These are phyloP conservation scores for Axea sp. DNA, from an alignment of 2,888 invertebrate species.

Conservation along the genomic window DNA sequence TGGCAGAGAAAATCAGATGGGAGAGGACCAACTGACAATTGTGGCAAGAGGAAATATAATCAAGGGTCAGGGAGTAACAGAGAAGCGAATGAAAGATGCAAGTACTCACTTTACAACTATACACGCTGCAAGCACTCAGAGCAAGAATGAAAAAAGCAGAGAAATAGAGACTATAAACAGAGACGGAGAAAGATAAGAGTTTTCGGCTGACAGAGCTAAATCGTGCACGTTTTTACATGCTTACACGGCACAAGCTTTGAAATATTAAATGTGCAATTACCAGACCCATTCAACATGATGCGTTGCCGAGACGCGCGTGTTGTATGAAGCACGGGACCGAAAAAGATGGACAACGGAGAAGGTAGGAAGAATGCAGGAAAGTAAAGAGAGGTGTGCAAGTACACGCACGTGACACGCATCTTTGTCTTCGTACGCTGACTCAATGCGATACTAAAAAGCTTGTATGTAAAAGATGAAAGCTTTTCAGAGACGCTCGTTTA, in stretches of 20 bases:
- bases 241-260: constrained; percentile 76
- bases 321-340: constrained; percentile 47
- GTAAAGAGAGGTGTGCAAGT: constrained; percentile 56
- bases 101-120: constrained; percentile 72
- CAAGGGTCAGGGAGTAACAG: constrained; percentile 37
- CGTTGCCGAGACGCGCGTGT: constrained; percentile 69
- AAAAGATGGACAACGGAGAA: constrained; percentile 47
- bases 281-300: constrained; percentile 77
- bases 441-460: constrained; percentile 77
- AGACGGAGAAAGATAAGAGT: constrained; percentile 64
- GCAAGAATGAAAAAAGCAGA: constrained; percentile 65
- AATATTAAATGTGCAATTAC: constrained; percentile 79
- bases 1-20: constrained; percentile 13
- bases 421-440: constrained; percentile 68
- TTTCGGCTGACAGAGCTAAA: constrained; percentile 68
- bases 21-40: constrained; percentile 42
- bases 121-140: constrained; percentile 65
- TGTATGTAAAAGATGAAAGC: constrained; percentile 77
- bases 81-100: constrained; percentile 63
- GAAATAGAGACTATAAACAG: constrained; percentile 63
- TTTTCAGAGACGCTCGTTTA: constrained; percentile 71
- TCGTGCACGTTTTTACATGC: constrained; percentile 74
- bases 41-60: constrained; percentile 51
- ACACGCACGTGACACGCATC: constrained; percentile 68
- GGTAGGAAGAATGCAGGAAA: constrained; percentile 10